A percentile compares a stretch with the other conserved stretches of the same genome.
phyloP scores from a whole-genome alignment of 2,113 vertebrate species.

The Phyllostomus hastatus region DNA sequence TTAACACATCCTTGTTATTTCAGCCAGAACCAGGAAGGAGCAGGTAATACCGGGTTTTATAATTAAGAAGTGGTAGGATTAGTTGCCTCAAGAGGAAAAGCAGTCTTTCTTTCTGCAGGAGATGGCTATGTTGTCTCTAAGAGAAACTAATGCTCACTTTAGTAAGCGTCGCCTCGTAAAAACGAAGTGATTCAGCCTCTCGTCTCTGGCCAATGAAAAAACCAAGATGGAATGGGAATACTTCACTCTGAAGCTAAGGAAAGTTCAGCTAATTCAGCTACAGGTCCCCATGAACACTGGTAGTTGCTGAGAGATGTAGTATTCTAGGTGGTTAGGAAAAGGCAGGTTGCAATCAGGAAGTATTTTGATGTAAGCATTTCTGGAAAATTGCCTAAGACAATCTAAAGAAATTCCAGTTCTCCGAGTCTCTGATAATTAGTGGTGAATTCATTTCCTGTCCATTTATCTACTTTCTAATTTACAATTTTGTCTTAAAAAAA shows the following conservation, averaged over 20 bases:
- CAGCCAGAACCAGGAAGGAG: not conserved
- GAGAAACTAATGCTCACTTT: not conserved
- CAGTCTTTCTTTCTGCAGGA: not conserved
- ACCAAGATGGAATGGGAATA: not conserved
- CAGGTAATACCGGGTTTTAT: not conserved
- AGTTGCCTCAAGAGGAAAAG: not conserved
- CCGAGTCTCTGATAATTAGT: not conserved
- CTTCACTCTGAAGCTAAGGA: not conserved
- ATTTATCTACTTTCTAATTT: not conserved
- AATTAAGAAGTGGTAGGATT: not conserved
- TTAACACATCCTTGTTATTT: not conserved
- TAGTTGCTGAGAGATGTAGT: not conserved
- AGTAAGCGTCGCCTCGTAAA: not conserved
- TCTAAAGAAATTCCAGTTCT: not conserved
- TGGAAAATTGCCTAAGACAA: not conserved
- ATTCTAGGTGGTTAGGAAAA: not conserved
- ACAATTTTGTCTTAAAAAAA: not conserved
- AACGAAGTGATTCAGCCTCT: not conserved
- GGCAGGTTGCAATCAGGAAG: not conserved
- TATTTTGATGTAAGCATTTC: not conserved
- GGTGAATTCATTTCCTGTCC: not conserved
- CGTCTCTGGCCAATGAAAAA: not conserved
- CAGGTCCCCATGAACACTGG: too few species aligned
- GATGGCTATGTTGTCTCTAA: not conserved
- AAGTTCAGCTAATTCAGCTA: not conserved